These are phyloP conservation scores for Parnassius smintheus DNA, from an alignment of 2,888 invertebrate genomes.

Conservation along the genomic window DNA sequence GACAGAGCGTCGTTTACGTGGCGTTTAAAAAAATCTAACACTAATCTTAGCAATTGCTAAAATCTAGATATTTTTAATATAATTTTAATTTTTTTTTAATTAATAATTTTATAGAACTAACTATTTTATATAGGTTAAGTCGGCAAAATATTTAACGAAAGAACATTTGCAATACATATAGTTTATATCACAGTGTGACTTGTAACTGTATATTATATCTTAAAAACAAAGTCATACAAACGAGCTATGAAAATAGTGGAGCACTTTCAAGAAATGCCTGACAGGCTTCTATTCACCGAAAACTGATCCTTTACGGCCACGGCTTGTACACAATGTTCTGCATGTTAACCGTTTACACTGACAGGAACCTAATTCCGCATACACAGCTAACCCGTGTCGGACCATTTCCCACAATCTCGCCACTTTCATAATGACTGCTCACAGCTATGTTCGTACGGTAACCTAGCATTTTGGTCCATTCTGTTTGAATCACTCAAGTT, in stretches of 20 bases:
- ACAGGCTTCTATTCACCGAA: slow-evolving; percentile 3
- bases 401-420: slow-evolving; percentile 11
- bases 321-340: slow-evolving; percentile 7
- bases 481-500: neutral
- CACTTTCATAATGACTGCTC: slow-evolving; percentile 8
- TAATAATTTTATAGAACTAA: no score
- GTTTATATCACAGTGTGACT: no score
- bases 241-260: neutral
- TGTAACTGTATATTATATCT: no score
- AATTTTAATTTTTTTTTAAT: no score
- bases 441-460: neutral
- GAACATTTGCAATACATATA: no score
- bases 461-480: slow-evolving; percentile 6
- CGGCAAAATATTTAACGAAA: no score
- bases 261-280: neutral
- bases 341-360: neutral
- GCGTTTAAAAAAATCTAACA: no score
- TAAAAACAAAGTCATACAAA: no score
- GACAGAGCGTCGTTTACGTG: no score
- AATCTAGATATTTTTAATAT: no score
- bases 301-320: slow-evolving; percentile 4
- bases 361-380: slow-evolving; percentile 6
- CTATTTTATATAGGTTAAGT: no score
- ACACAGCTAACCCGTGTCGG: slow-evolving; percentile 6
- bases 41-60: no score